Percentiles rank a stretch among this genome's conserved stretches.
Evolutionary conservation across 2,888 invertebrate species (phyloP).

Genomic region (Calameuta idolon): DNA sequence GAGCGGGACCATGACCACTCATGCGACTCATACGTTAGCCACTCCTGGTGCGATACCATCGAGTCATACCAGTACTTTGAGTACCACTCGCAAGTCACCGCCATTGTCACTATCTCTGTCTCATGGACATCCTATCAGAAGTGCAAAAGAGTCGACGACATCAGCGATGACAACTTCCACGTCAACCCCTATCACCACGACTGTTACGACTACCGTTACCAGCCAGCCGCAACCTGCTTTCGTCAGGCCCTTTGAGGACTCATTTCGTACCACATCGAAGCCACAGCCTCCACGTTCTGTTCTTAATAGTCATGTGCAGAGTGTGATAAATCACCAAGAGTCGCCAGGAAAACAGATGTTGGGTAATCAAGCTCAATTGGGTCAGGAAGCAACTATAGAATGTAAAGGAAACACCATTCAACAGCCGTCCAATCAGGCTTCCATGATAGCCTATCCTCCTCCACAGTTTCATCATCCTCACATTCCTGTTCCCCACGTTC

Average conservation of each 20-base stretch:
- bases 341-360: constrained; percentile 30
- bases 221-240: constrained; percentile 49
- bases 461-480: constrained; percentile 56
- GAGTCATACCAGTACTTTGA: constrained; percentile 34
- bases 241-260: constrained; percentile 65
- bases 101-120: constrained; percentile 26
- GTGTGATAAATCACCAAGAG: constrained; percentile 49
- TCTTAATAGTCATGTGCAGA: constrained; percentile 51
- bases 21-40: constrained; percentile 44
- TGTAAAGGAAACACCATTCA: constrained; percentile 34
- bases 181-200: constrained; percentile 25
- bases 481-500: constrained; percentile 52
- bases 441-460: constrained; percentile 42
- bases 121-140: constrained; percentile 37
- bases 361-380: constrained; percentile 11
- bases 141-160: constrained; percentile 36
- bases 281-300: constrained; percentile 46
- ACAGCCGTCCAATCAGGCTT: constrained; percentile 32
- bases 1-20: constrained; percentile 67
- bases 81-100: constrained; percentile 42
- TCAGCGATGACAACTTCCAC: constrained; percentile 26
- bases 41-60: constrained; percentile 40
- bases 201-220: constrained; percentile 3
- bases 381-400: constrained; percentile 12
- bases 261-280: constrained; percentile 57